Evolutionary conservation across 2,888 invertebrate species (phyloP).

Genomic region (Tipula helvola): DNA sequence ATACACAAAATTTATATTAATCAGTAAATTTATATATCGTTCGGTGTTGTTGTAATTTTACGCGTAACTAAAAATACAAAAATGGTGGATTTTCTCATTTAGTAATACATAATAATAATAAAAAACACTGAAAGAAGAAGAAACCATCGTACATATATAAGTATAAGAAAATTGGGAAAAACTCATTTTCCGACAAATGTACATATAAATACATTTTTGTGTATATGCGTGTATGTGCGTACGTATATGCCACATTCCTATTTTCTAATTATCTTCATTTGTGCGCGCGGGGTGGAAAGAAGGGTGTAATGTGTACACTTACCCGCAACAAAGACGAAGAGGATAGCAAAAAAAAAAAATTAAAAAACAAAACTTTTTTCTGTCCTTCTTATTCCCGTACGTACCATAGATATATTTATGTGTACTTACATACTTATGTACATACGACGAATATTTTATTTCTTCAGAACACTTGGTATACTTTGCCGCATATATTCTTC

Average conservation of each 20-base stretch:
- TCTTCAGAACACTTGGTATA: neutral
- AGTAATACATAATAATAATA: neutral
- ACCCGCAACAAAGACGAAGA: neutral
- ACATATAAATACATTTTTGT: neutral
- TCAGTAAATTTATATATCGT: neutral
- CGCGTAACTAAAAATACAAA: conserved; percentile 4
- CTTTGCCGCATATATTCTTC: neutral
- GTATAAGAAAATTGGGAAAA: neutral
- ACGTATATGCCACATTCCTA: neutral
- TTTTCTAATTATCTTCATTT: conserved; percentile 4
- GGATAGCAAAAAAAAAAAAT: neutral
- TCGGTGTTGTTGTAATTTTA: neutral
- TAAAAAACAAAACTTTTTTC: neutral
- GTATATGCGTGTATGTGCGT: neutral
- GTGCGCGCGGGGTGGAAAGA: neutral
- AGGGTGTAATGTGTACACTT: neutral
- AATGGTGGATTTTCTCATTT: neutral
- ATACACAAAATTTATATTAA: neutral
- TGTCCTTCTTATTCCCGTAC: neutral
- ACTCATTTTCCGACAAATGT: neutral
- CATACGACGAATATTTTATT: neutral
- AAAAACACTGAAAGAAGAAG: neutral
- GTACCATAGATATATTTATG: neutral
- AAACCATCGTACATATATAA: neutral
- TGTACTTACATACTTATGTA: neutral